Evolutionary conservation across 1,140 invertebrate genomes (phyloP).

Genomic region (Sycophila sp.): DNA sequence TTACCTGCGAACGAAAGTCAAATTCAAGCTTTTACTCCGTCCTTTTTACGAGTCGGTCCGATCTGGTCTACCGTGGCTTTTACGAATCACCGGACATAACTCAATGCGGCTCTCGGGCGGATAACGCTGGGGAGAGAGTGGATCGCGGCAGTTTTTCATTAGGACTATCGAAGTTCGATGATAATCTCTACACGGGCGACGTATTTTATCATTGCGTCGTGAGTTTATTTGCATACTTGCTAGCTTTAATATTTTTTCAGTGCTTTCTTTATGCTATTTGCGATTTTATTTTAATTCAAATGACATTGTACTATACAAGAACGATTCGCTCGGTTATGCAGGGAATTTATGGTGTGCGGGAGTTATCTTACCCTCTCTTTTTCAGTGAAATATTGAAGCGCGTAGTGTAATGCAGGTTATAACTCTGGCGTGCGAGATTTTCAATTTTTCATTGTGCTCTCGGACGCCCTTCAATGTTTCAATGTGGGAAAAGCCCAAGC

Average conservation of each 20-base stretch:
- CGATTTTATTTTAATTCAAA: no score
- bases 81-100: slow-evolving; percentile 2
- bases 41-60: background rate
- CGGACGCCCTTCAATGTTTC: background rate
- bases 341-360: no score
- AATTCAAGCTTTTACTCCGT: background rate
- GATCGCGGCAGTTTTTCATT: slow-evolving; percentile 20
- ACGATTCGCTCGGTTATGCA: no score
- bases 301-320: no score
- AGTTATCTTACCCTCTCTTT: no score
- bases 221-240: background rate
- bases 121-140: background rate
- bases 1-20: slow-evolving; percentile 70
- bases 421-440: no score
- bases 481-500: no score
- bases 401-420: no score
- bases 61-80: background rate
- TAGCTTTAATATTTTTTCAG: no score
- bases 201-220: background rate
- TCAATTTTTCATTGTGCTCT: no score
- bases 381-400: no score
- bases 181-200: slow-evolving; percentile 5
- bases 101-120: slow-evolving; percentile 5
- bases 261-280: no score
- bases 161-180: background rate